These are phyloP conservation scores for Schizothorax lantsangensis DNA, from an alignment of 2,797 vertebrate genomes.

Conservation along the genomic window DNA sequence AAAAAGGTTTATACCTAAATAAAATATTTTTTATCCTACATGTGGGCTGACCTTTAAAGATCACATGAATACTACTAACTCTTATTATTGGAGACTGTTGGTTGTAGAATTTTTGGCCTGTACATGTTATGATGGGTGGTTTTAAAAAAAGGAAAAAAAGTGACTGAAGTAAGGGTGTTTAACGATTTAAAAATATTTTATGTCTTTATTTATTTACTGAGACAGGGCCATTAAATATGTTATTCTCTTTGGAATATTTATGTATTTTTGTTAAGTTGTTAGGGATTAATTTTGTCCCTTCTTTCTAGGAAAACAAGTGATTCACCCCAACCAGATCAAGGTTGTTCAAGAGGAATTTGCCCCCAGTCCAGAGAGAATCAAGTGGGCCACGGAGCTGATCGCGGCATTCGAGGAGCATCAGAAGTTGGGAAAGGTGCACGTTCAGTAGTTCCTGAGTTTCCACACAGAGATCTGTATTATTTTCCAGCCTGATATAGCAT, in stretches of 20 bases:
- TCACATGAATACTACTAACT: background rate
- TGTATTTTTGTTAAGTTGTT: background rate
- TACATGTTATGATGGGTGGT: background rate
- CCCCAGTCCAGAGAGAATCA: conserved; percentile 87
- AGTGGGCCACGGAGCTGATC: conserved; percentile 93
- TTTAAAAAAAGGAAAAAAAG: background rate
- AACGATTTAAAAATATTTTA: background rate
- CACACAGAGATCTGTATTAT: conserved; percentile 33
- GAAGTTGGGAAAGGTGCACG: conserved; percentile 91
- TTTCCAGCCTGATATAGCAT: conserved; percentile 27
- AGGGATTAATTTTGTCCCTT: conserved; percentile 48
- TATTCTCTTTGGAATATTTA: background rate
- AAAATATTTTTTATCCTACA: background rate
- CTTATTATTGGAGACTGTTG: background rate
- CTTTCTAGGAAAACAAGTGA: conserved; percentile 94
- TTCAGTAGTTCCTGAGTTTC: conserved; percentile 41
- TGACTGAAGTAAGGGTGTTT: background rate
- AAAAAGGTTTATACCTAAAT: background rate
- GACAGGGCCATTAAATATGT: background rate
- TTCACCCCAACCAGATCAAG: conserved; percentile 95
- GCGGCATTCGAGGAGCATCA: conserved; percentile 92
- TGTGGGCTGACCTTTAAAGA: background rate
- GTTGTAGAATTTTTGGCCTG: background rate
- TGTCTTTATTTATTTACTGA: background rate
- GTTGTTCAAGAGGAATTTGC: conserved; percentile 96